Evolutionary conservation across 1,140 invertebrate genomes (phyloP).

Genomic region (Drosophila melanogaster): Release_6_plus_ISO1_MT NT_033779.5:15079001-15079500

Average conservation of each 20-base stretch:
- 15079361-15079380: constrained; percentile 11
- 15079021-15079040: constrained; percentile 13
- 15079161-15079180: constrained; percentile 3
- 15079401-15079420: constrained; percentile 60
- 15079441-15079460: not conserved
- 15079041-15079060: constrained; percentile 26
- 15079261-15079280: constrained; percentile 23
- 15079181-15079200: constrained; percentile 25
- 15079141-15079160: not conserved
- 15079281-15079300: constrained; percentile 58
- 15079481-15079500: not conserved
- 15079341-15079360: not conserved
- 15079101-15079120: constrained; percentile 35
- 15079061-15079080: constrained; percentile 41
- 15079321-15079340: not conserved
- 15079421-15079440: constrained; percentile 19
- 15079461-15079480: not conserved
- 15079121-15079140: constrained; percentile 21
- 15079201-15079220: constrained; percentile 19
- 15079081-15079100: constrained; percentile 36
- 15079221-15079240: constrained; percentile 24
- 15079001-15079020: not conserved
- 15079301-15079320: constrained; percentile 7
- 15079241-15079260: not conserved
- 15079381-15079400: constrained; percentile 33